These are phyloP conservation scores for Matsumurasca onukii DNA, from an alignment of 1,140 invertebrate species.

Conservation along the genomic window DNA sequence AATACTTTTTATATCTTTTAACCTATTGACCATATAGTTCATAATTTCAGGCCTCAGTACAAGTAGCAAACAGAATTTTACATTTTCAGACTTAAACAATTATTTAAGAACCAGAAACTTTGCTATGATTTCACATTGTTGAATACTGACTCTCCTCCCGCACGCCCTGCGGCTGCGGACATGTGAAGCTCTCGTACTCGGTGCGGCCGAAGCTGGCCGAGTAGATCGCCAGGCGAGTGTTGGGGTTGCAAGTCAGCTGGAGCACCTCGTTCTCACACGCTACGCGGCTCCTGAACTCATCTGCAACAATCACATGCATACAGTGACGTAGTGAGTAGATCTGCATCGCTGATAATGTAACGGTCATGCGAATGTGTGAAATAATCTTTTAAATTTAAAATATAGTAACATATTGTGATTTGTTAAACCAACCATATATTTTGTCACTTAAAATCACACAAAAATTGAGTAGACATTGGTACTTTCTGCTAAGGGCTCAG, in stretches of 20 bases:
- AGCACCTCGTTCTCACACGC: slow-evolving; percentile 88
- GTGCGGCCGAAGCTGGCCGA: slow-evolving; percentile 88
- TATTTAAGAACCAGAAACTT: too few species aligned
- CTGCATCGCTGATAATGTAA: too few species aligned
- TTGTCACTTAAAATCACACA: too few species aligned
- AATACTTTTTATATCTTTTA: too few species aligned
- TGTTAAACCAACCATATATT: too few species aligned
- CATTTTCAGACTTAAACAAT: neutral
- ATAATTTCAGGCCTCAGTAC: neutral
- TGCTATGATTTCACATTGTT: too few species aligned
- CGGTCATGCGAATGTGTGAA: too few species aligned
- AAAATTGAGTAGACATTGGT: too few species aligned
- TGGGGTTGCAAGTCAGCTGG: slow-evolving; percentile 77
- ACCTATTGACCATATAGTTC: neutral
- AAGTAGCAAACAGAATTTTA: too few species aligned
- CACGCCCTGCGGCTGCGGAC: slow-evolving; percentile 63
- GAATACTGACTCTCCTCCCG: neutral
- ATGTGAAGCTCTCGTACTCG: slow-evolving; percentile 84
- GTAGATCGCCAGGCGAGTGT: slow-evolving; percentile 84
- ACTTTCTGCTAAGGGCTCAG: too few species aligned
- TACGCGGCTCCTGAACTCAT: slow-evolving; percentile 87
- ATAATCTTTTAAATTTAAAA: too few species aligned
- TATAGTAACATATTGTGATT: too few species aligned
- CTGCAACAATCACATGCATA: slow-evolving; percentile 60
- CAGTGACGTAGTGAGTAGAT: neutral